A percentile compares a stretch with the other conserved stretches of the same genome.
Evolutionary conservation across 2,797 vertebrate species (phyloP).

Genomic region (Xiphorhynchus erythropygius): DNA sequence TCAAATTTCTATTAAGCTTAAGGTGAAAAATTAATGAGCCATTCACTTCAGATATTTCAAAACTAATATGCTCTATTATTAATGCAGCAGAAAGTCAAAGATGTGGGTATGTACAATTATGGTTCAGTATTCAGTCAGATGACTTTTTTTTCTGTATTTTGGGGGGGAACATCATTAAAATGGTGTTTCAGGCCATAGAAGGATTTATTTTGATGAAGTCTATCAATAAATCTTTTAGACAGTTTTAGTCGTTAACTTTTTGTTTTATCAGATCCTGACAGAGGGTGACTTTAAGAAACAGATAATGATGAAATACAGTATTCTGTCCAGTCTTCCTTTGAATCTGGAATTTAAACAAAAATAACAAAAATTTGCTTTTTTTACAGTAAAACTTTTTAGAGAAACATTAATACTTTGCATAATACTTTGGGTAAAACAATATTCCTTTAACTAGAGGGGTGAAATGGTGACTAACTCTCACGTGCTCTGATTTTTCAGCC

Average conservation of each 20-base stretch:
- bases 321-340: neutral
- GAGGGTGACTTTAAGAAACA: neutral
- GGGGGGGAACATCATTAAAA: neutral
- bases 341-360: neutral
- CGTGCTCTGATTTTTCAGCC: neutral
- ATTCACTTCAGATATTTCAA: conserved; percentile 70
- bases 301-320: neutral
- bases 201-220: neutral
- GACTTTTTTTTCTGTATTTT: neutral
- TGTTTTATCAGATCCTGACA: neutral
- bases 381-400: neutral
- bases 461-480: neutral
- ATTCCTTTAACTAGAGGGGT: neutral
- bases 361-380: neutral
- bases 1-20: conserved; percentile 75
- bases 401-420: neutral
- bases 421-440: neutral
- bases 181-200: neutral
- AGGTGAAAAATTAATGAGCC: conserved; percentile 78
- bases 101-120: conserved; percentile 1
- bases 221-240: neutral
- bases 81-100: conserved; percentile 58
- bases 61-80: conserved; percentile 70
- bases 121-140: neutral
- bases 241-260: conserved; percentile 11